Evolutionary conservation across 2,888 invertebrate species (phyloP).

Genomic region (Orchestes rusci): DNA sequence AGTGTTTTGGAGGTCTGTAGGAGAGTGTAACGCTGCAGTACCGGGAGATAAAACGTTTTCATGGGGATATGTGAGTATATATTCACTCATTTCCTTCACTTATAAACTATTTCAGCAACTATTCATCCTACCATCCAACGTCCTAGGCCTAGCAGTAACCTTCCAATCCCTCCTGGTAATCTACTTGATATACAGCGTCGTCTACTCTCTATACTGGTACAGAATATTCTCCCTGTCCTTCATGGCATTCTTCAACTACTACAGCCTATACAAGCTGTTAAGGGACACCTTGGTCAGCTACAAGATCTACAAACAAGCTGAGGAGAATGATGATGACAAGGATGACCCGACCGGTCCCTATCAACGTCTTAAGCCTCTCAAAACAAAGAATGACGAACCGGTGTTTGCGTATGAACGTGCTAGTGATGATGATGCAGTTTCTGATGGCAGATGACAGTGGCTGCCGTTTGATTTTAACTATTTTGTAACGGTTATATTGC

Average conservation of each 20-base stretch:
- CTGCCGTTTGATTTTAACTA: no score
- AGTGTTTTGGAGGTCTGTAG: constrained; percentile 67
- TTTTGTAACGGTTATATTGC: constrained; percentile 4
- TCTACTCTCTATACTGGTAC: constrained; percentile 84
- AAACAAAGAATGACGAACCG: no score
- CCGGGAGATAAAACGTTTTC: constrained; percentile 76
- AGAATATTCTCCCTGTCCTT: constrained; percentile 80
- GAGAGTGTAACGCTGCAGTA: constrained; percentile 77
- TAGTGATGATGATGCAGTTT: constrained; percentile 13
- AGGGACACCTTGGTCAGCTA: constrained; percentile 81
- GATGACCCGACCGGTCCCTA: no score
- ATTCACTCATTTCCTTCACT: not conserved
- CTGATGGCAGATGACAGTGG: constrained; percentile 14
- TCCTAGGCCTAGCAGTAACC: constrained; percentile 66
- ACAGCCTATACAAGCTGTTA: constrained; percentile 81
- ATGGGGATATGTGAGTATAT: constrained; percentile 75
- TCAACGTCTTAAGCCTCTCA: no score
- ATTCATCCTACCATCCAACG: constrained; percentile 76
- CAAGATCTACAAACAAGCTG: constrained; percentile 59
- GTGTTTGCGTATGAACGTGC: no score
- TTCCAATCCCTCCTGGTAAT: constrained; percentile 64
- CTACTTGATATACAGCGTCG: constrained; percentile 70
- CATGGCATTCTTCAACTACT: constrained; percentile 84
- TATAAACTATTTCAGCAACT: constrained; percentile 56
- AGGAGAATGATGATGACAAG: no score